These are phyloP conservation scores for Oryzias celebensis DNA, from an alignment of 2,113 vertebrate species.

Conservation along the genomic window DNA sequence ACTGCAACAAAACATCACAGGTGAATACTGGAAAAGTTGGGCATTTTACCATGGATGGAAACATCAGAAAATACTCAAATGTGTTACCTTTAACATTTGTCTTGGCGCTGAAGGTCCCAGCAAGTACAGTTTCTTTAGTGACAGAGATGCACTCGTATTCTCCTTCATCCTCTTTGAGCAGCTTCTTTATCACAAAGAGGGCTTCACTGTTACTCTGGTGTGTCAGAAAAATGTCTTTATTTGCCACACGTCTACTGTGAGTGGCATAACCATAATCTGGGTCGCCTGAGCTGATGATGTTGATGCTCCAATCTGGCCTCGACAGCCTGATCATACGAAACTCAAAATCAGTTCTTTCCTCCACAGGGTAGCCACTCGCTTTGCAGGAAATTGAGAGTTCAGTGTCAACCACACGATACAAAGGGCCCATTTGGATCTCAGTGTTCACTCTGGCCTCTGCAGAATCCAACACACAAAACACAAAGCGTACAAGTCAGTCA, in stretches of 20 bases:
- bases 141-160: constrained; percentile 83
- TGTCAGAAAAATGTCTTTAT: constrained; percentile 61
- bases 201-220: constrained; percentile 61
- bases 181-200: constrained; percentile 70
- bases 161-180: constrained; percentile 74
- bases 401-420: constrained; percentile 79
- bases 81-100: constrained; percentile 78
- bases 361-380: constrained; percentile 74
- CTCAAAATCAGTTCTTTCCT: constrained; percentile 67
- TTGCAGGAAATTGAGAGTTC: constrained; percentile 80
- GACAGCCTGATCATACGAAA: constrained; percentile 63
- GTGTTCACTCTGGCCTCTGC: constrained; percentile 51
- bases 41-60: background rate
- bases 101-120: constrained; percentile 80
- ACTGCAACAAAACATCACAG: constrained; percentile 70
- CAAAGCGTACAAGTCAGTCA: background rate
- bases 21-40: background rate
- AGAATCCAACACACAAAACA: constrained; percentile 18
- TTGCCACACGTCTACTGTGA: constrained; percentile 35
- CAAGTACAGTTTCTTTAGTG: constrained; percentile 48
- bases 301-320: constrained; percentile 2
- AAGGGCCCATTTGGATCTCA: constrained; percentile 77
- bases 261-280: constrained; percentile 29
- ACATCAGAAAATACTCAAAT: background rate
- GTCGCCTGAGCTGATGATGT: constrained; percentile 73